These are phyloP conservation scores for Dendroctonus ponderosae DNA, from an alignment of 1,140 invertebrate genomes.

Conservation along the genomic window DNA sequence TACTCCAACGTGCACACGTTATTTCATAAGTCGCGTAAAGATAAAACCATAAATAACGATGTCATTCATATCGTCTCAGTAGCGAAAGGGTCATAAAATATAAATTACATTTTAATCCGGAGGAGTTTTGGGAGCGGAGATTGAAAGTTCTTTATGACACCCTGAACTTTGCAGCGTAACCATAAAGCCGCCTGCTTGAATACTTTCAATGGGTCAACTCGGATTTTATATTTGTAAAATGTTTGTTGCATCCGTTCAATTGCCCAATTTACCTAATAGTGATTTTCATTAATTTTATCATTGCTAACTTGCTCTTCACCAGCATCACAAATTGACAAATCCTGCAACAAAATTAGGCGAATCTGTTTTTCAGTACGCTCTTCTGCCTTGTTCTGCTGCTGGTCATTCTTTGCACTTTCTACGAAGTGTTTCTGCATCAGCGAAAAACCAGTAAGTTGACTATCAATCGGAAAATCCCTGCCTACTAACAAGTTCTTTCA, in stretches of 20 bases:
- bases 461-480: neutral
- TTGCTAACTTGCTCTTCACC: neutral
- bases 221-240: neutral
- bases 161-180: neutral
- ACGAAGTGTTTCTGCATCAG: constrained; percentile 3
- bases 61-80: too few species aligned
- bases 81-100: too few species aligned
- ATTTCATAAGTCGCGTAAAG: too few species aligned
- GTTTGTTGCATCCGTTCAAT: neutral
- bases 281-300: too few species aligned
- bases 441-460: constrained; percentile 4
- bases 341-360: neutral
- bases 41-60: too few species aligned
- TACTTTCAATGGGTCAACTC: neutral
- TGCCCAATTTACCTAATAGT: too few species aligned
- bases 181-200: neutral
- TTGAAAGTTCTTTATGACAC: neutral
- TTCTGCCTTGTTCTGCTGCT: constrained; percentile 1
- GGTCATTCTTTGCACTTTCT: constrained; percentile 4
- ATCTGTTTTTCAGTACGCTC: constrained; percentile 4
- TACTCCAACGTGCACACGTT: too few species aligned
- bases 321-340: neutral
- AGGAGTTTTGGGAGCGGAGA: too few species aligned
- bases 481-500: constrained; percentile 19
- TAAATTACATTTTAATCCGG: too few species aligned